Evolutionary conservation across 2,797 vertebrate species (phyloP).

Genomic region (Lepus oiostolus): DNA sequence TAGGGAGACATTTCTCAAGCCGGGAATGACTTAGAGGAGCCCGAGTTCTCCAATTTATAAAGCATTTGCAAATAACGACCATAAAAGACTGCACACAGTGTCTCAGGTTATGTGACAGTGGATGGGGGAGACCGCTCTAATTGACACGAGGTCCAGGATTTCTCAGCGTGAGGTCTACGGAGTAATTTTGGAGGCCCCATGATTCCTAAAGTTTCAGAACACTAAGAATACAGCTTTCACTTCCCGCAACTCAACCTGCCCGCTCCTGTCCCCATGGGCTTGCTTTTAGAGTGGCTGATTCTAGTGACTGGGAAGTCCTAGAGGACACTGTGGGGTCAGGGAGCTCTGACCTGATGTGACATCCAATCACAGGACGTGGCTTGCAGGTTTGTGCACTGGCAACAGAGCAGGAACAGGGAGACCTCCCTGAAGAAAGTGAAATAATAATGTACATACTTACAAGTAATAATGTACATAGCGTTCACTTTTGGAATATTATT

Average conservation of each 20-base stretch:
- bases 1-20: neutral
- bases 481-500: neutral
- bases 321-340: neutral
- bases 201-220: neutral
- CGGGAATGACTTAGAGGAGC: neutral
- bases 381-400: neutral
- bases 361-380: neutral
- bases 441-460: neutral
- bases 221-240: neutral
- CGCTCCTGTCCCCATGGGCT: neutral
- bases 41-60: neutral
- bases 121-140: neutral
- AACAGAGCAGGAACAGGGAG: neutral
- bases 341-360: neutral
- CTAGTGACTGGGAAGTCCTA: neutral
- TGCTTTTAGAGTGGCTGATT: neutral
- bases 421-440: neutral
- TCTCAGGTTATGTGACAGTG: neutral
- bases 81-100: neutral
- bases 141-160: neutral
- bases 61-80: neutral
- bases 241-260: neutral
- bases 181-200: neutral
- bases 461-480: neutral
- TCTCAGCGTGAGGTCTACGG: neutral